phyloP scores from a whole-genome alignment of 2,888 invertebrate species.

The Acleris literana region DNA sequence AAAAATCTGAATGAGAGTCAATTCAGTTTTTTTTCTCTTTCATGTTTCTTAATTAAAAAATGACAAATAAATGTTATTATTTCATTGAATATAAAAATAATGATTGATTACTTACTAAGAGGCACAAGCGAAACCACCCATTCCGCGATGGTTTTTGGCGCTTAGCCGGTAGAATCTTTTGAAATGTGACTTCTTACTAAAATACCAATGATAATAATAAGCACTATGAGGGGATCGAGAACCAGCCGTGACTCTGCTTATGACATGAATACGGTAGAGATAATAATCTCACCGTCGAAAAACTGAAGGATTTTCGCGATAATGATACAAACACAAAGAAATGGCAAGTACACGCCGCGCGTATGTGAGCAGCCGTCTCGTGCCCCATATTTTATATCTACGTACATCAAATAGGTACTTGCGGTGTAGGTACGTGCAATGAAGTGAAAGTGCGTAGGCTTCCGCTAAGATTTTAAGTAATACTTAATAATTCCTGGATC shows the following conservation, averaged over 20 bases:
- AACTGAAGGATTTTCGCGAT: constrained; percentile 72
- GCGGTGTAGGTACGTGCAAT: constrained; percentile 48
- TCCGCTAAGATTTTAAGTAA: background rate
- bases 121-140: no score
- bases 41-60: no score
- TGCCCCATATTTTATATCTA: constrained; percentile 52
- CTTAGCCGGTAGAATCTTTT: background rate
- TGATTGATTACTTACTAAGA: no score
- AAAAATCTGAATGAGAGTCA: no score
- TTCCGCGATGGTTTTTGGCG: no score
- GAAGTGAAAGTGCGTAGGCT: constrained; percentile 62
- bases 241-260: constrained; percentile 80
- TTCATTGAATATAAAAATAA: no score
- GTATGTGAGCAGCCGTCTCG: constrained; percentile 35
- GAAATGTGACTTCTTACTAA: constrained; percentile 1
- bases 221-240: constrained; percentile 74
- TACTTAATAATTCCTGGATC: no score
- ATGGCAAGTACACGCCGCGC: constrained; percentile 28
- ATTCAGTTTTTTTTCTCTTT: no score
- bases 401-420: constrained; percentile 40
- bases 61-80: no score
- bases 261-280: constrained; percentile 52
- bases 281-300: constrained; percentile 56
- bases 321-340: constrained; percentile 61
- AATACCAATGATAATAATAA: constrained; percentile 3